A percentile compares a stretch with the other conserved stretches of the same genome.
Conservation (phyloP, 2,888 invertebrate genomes). For the Phytoseiulus persimilis region DNA sequence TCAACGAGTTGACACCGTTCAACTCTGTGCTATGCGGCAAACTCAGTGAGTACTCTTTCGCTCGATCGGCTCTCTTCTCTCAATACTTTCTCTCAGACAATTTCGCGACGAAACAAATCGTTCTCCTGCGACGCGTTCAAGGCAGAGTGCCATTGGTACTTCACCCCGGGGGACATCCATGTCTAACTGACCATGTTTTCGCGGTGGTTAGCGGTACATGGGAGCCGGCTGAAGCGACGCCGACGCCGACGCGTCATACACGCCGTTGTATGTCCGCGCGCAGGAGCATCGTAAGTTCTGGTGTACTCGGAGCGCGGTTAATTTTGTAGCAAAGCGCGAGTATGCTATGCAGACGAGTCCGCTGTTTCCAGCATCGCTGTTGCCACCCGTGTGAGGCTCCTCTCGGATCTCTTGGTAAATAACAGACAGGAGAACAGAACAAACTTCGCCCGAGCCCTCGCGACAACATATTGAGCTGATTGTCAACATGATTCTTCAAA, state of each 20-base stretch:
- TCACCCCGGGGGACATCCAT: no score
- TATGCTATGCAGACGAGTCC: neutral
- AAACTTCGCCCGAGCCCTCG: neutral
- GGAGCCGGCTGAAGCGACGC: no score
- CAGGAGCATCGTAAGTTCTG: neutral
- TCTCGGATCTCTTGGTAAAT: neutral
- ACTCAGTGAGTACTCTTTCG: constrained; percentile 35
- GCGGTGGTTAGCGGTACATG: no score
- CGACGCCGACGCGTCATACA: neutral
- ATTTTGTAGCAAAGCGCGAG: neutral
- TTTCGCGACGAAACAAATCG: no score
- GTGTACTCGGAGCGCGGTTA: neutral
- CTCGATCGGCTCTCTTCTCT: neutral
- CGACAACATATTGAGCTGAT: neutral
- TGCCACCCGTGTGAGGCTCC: neutral
- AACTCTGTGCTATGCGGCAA: constrained; percentile 64
- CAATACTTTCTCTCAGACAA: no score
- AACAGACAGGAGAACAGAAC: neutral
- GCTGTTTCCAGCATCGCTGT: constrained; percentile 47
- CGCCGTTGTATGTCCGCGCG: neutral
- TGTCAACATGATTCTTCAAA: neutral
- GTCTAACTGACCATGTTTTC: no score
- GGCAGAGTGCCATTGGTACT: no score
- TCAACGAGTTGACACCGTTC: constrained; percentile 69
- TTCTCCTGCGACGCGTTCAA: no score